These are phyloP conservation scores for Chloroclystis v-ata DNA, from an alignment of 2,888 invertebrate species.

Conservation along the genomic window DNA sequence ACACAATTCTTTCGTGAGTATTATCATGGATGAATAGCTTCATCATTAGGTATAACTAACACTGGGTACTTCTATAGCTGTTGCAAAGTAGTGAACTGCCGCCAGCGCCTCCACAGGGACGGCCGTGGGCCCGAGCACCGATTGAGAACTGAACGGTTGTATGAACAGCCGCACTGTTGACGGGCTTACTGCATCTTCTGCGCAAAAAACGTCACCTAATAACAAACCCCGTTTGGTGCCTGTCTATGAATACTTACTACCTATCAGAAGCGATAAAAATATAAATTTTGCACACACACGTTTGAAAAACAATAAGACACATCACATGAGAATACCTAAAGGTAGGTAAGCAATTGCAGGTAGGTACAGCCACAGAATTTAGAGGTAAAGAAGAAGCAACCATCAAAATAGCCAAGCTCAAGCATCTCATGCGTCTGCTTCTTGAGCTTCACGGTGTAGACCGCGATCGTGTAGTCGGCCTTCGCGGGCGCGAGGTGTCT, in stretches of 20 bases:
- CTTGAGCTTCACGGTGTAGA: slow-evolving; percentile 46
- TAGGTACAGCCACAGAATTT: too few species aligned
- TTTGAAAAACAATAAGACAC: too few species aligned
- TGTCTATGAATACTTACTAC: too few species aligned
- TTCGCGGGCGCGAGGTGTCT: slow-evolving; percentile 19
- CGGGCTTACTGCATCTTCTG: slow-evolving; percentile 53
- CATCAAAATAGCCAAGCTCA: slow-evolving; percentile 48
- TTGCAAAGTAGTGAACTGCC: slow-evolving; percentile 60
- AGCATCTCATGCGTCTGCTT: slow-evolving; percentile 47
- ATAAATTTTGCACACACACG: too few species aligned
- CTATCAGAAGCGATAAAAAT: too few species aligned
- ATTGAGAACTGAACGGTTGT: slow-evolving; percentile 37
- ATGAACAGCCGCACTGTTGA: slow-evolving; percentile 47
- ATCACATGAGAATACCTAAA: too few species aligned
- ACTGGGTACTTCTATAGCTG: slow-evolving; percentile 7
- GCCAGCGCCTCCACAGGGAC: slow-evolving; percentile 52
- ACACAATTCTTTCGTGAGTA: too few species aligned
- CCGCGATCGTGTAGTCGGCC: slow-evolving; percentile 43
- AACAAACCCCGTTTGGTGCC: too few species aligned
- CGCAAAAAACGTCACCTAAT: not conserved
- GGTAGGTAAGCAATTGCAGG: too few species aligned
- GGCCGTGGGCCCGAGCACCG: slow-evolving; percentile 44
- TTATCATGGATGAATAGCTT: not conserved
- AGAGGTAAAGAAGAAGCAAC: too few species aligned
- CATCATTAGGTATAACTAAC: not conserved